Percentiles rank a stretch among this genome's conserved stretches.
Evolutionary conservation across 2,113 vertebrate species (phyloP).

Genomic region (Apodemus speciosus): DNA sequence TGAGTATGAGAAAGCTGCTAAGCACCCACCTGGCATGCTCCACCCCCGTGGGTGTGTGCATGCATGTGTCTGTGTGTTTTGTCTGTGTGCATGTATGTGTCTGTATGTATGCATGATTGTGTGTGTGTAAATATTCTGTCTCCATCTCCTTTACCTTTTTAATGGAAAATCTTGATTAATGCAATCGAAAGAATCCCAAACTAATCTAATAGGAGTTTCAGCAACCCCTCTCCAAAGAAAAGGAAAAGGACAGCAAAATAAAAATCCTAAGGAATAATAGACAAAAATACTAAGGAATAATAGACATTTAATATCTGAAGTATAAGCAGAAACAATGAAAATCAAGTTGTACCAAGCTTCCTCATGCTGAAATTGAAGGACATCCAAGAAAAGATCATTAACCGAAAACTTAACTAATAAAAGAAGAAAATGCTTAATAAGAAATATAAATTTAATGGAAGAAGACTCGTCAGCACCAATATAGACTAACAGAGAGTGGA

Average conservation of each 20-base stretch:
- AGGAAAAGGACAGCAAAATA: background rate
- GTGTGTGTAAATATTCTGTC: background rate
- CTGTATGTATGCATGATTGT: background rate
- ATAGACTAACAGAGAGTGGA: background rate
- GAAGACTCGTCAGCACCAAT: background rate
- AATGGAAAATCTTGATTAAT: background rate
- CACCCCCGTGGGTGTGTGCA: background rate
- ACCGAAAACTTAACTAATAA: background rate
- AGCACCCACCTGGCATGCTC: background rate
- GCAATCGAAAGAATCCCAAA: background rate
- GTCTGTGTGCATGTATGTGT: background rate
- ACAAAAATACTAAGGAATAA: background rate
- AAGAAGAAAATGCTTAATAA: background rate
- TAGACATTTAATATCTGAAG: background rate
- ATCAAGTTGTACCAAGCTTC: background rate
- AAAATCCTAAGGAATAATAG: background rate
- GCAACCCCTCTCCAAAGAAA: background rate
- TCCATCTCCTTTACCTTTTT: background rate
- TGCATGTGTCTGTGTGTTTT: background rate
- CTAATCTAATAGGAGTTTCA: background rate
- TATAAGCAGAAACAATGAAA: constrained; percentile 4
- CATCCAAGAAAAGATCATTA: background rate
- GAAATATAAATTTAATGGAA: background rate
- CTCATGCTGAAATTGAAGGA: background rate
- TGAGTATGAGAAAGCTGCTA: background rate